phyloP scores from a whole-genome alignment of 2,113 vertebrate genomes.

The Ammodramus savannarum region DNA sequence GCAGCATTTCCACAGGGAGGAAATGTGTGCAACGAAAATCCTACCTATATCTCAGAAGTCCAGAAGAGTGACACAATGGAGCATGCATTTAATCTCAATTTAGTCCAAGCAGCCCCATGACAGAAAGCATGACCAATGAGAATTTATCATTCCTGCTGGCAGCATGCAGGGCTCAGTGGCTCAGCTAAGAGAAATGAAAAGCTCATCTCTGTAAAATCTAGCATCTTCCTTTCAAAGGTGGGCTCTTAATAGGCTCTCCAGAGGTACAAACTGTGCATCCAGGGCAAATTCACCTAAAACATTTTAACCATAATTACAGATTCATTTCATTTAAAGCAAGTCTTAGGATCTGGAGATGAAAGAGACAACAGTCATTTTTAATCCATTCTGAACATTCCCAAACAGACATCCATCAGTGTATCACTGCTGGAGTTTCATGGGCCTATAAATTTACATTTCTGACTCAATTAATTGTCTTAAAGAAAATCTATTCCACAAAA shows the following conservation, averaged over 20 bases:
- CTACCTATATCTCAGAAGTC: background rate
- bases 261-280: background rate
- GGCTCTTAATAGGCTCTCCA: background rate
- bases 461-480: background rate
- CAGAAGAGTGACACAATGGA: background rate
- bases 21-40: background rate
- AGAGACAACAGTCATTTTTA: background rate
- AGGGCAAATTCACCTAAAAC: background rate
- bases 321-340: background rate
- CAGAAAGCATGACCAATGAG: background rate
- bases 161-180: background rate
- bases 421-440: background rate
- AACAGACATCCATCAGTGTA: background rate
- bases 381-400: background rate
- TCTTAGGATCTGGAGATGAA: background rate
- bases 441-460: background rate
- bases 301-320: background rate
- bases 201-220: background rate
- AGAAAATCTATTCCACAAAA: background rate
- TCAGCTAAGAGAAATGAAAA: background rate
- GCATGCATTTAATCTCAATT: background rate
- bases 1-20: background rate
- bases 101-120: background rate
- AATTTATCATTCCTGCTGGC: background rate
- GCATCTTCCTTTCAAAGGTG: background rate